These are phyloP conservation scores for Pseudopleuronectes americanus DNA, from an alignment of 2,797 vertebrate species.

Conservation along the genomic window DNA sequence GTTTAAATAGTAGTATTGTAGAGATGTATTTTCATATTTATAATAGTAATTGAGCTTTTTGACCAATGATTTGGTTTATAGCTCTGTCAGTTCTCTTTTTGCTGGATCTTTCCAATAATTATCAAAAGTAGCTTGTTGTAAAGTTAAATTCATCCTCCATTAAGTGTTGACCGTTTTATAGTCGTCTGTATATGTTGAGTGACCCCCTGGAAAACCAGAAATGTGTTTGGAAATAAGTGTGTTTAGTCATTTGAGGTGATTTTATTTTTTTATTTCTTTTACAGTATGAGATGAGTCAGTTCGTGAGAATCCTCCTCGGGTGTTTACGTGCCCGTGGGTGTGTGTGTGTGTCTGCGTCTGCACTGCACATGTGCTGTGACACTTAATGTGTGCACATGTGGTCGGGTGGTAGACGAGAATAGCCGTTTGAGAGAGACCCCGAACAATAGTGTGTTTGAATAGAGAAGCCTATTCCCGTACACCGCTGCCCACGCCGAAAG, in stretches of 20 bases:
- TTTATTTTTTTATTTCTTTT: not conserved
- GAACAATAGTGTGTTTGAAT: slow-evolving; percentile 61
- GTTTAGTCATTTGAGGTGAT: not conserved
- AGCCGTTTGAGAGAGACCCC: slow-evolving; percentile 37
- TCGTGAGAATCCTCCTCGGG: too few species aligned
- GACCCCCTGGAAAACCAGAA: not conserved
- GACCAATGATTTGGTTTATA: not conserved
- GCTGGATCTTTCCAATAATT: not conserved
- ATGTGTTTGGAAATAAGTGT: not conserved
- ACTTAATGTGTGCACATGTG: slow-evolving; percentile 40
- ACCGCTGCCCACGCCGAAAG: slow-evolving; percentile 52
- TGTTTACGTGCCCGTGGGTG: too few species aligned
- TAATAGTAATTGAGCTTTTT: not conserved
- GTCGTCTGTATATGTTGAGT: not conserved
- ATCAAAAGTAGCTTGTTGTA: not conserved
- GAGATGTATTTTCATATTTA: not conserved
- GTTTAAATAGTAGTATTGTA: not conserved
- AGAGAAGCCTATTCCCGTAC: slow-evolving; percentile 51
- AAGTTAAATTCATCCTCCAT: not conserved
- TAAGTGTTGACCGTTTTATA: not conserved
- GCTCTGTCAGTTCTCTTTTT: not conserved
- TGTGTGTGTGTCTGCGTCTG: slow-evolving; percentile 4
- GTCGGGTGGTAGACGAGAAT: slow-evolving; percentile 41
- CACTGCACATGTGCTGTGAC: slow-evolving; percentile 14
- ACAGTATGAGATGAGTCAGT: not conserved